These are phyloP conservation scores for Acleris laterana DNA, from an alignment of 2,888 invertebrate genomes.

Conservation along the genomic window DNA sequence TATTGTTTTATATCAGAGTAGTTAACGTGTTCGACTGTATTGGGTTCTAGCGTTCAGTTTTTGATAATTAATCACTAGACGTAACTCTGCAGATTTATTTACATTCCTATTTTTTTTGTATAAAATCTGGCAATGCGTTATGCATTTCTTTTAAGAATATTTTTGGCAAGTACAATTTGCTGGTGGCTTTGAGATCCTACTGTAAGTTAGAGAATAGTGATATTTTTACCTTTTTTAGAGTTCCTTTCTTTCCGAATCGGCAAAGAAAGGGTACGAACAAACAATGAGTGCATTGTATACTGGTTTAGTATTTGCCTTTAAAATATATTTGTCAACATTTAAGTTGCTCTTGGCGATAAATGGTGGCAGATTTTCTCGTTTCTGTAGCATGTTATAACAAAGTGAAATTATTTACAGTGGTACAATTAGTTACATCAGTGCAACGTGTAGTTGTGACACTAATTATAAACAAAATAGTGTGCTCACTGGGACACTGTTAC, in stretches of 20 bases:
- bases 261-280: slow-evolving; percentile 61
- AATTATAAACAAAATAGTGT: slow-evolving; percentile 64
- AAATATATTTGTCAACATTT: slow-evolving; percentile 48
- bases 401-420: slow-evolving; percentile 47
- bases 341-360: not conserved
- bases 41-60: slow-evolving; percentile 24
- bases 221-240: slow-evolving; percentile 46
- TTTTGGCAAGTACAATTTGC: slow-evolving; percentile 76
- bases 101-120: slow-evolving; percentile 59
- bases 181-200: slow-evolving; percentile 67
- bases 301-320: slow-evolving; percentile 51
- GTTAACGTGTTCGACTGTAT: slow-evolving; percentile 33
- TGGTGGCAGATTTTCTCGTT: slow-evolving; percentile 14
- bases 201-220: slow-evolving; percentile 68
- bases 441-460: slow-evolving; percentile 61
- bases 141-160: slow-evolving; percentile 40
- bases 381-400: slow-evolving; percentile 19
- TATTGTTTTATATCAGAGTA: slow-evolving; percentile 29
- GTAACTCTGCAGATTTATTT: slow-evolving; percentile 40
- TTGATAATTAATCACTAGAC: slow-evolving; percentile 24
- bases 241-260: slow-evolving; percentile 50
- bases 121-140: slow-evolving; percentile 46
- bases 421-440: slow-evolving; percentile 67
- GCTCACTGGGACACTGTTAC: slow-evolving; percentile 68
- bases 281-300: slow-evolving; percentile 53